These are phyloP conservation scores for Zosterops hypoxanthus DNA, from an alignment of 2,113 vertebrate genomes.

Conservation along the genomic window DNA sequence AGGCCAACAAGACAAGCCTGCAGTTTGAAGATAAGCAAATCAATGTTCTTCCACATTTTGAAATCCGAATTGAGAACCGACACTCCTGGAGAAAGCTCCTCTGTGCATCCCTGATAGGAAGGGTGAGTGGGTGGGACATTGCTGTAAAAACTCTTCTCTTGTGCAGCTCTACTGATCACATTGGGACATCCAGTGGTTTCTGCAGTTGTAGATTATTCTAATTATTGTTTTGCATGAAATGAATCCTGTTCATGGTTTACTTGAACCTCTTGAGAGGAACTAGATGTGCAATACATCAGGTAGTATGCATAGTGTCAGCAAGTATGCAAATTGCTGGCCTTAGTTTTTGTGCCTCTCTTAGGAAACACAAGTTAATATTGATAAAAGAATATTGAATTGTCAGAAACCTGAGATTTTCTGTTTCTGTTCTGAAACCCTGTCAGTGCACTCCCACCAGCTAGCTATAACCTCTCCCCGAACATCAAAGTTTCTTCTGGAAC, in stretches of 20 bases:
- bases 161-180: fast-evolving
- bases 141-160: background rate
- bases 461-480: fast-evolving
- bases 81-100: background rate
- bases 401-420: background rate
- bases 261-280: background rate
- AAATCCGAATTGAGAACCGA: background rate
- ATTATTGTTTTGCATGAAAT: background rate
- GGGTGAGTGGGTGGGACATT: fast-evolving
- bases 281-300: background rate
- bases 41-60: background rate
- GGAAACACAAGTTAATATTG: background rate
- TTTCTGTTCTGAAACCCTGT: background rate
- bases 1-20: background rate
- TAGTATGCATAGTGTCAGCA: background rate
- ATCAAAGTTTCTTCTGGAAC: background rate
- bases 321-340: background rate
- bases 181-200: background rate
- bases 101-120: background rate
- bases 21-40: conserved; percentile 20
- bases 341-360: background rate
- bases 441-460: background rate
- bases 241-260: background rate
- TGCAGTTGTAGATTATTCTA: background rate
- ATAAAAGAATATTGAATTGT: background rate